Evolutionary conservation across 2,888 invertebrate genomes (phyloP).

Genomic region (Amphipoea lucens): DNA sequence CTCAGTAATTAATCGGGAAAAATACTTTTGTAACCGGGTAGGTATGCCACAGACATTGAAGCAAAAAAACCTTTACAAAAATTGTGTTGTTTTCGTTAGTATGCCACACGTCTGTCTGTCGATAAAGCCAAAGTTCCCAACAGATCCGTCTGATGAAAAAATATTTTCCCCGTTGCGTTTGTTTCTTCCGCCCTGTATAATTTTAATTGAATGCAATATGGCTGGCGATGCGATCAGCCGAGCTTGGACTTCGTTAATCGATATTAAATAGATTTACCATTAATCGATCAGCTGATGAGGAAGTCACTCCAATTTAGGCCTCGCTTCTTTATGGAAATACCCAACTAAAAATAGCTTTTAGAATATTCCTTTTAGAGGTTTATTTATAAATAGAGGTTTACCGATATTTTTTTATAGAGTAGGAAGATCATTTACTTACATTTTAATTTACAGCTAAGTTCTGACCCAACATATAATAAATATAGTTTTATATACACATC

Average conservation of each 20-base stretch:
- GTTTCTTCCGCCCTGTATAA: constrained; percentile 30
- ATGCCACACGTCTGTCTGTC: constrained; percentile 11
- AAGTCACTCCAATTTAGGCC: constrained; percentile 71
- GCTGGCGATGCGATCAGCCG: constrained; percentile 55
- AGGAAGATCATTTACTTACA: neutral
- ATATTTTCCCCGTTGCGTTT: neutral
- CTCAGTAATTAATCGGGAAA: neutral
- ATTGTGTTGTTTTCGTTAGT: constrained; percentile 4
- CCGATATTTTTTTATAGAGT: neutral
- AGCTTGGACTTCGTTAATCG: constrained; percentile 69
- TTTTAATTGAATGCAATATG: constrained; percentile 69
- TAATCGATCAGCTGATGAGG: constrained; percentile 70
- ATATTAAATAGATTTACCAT: constrained; percentile 74
- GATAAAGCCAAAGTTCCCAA: constrained; percentile 7
- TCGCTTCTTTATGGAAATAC: constrained; percentile 43
- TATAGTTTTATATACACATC: neutral
- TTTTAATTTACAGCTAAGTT: neutral
- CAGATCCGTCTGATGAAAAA: neutral
- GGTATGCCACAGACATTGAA: neutral
- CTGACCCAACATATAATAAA: neutral
- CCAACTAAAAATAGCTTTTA: constrained; percentile 23
- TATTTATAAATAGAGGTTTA: neutral
- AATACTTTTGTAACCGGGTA: neutral
- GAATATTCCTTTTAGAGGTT: neutral
- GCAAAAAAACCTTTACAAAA: constrained; percentile 10